Evolutionary conservation across 2,888 invertebrate species (phyloP), one percentile per base, ranked within the genome.

Genomic region (Malthinus flaveolus): DNA sequence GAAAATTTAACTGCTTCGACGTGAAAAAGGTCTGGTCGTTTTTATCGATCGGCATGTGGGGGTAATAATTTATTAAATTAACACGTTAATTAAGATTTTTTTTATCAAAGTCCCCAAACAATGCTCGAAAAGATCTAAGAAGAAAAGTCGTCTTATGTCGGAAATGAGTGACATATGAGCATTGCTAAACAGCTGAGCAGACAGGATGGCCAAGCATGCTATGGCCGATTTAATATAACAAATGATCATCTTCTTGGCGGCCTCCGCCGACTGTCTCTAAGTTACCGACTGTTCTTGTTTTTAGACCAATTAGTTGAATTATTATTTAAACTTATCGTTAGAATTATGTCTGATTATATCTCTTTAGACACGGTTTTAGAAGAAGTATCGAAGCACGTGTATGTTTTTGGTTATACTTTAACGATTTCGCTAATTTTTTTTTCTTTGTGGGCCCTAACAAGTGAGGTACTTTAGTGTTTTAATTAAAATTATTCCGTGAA

Each of bases 81-180:
- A 23, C 23, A 23, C 23, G 23, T 23, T 23, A 23, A 23, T 23
- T 23, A 23, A 23, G 3, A 23, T 23, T 23, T 23, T 23, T n/a
- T 23, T 23, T 23, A 23, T 23, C 23, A 23, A 23, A 23, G 23
- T 5, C 2, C 23, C 23, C 5, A 23, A 23, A 23, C 23, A 23
- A 23, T 23, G 23, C 23, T 23, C 23, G 5, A 23, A 23, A 23
- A 23, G 23, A 23, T 23, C 23, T 23, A 23, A 23, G 23, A 23
- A 23, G 23, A 23, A 23, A 23, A 23, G 23, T 23, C 23, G 23
- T 23, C 23, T 23, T 23, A 70, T 71, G 78, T 78, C 78, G 78
- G 78, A 79, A 79, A 78, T 78, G 79, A 79, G 75, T 78, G 78
- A 79, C 78, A 79, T 78, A 78, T 76, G 78, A 78, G 78, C 74